These are phyloP conservation scores for Drosophila carrolli DNA, from an alignment of 1,140 invertebrate species.

Conservation along the genomic window DNA sequence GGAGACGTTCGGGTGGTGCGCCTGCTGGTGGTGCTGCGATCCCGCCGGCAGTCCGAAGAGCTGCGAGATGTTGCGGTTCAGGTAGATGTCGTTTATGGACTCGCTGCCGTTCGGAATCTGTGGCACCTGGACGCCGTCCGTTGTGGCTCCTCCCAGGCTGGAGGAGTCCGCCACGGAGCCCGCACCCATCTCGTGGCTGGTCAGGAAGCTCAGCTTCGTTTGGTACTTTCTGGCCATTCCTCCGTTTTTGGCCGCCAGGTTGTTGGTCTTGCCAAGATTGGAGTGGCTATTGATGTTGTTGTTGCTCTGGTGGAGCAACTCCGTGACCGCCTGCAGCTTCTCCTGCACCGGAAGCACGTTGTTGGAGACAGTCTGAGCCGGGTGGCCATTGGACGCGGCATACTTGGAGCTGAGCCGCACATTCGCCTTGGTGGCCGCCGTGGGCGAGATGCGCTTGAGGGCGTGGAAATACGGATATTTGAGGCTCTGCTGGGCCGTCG, in stretches of 20 bases:
- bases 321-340: constrained; percentile 76
- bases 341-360: constrained; percentile 83
- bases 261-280: constrained; percentile 46
- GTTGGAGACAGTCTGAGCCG: constrained; percentile 61
- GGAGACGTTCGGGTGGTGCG: constrained; percentile 77
- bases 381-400: constrained; percentile 38
- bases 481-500: constrained; percentile 94
- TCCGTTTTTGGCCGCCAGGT: constrained; percentile 50
- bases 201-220: constrained; percentile 62
- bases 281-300: constrained; percentile 51
- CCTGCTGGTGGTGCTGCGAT: constrained; percentile 27
- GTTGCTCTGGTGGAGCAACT: constrained; percentile 70
- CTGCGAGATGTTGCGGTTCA: constrained; percentile 79
- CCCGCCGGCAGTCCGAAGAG: constrained; percentile 59
- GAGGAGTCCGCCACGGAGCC: constrained; percentile 21
- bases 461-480: constrained; percentile 94
- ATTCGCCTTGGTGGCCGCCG: constrained; percentile 84
- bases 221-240: constrained; percentile 64
- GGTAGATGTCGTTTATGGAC: constrained; percentile 81
- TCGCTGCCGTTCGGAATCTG: constrained; percentile 44
- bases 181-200: constrained; percentile 48
- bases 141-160: constrained; percentile 31
- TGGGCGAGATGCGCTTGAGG: constrained; percentile 81
- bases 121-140: constrained; percentile 4
- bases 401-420: constrained; percentile 70